Percentiles rank a stretch among this genome's conserved stretches.
Conservation (phyloP, 2,113 vertebrate species). For the Rhynchomys soricoides region DNA sequence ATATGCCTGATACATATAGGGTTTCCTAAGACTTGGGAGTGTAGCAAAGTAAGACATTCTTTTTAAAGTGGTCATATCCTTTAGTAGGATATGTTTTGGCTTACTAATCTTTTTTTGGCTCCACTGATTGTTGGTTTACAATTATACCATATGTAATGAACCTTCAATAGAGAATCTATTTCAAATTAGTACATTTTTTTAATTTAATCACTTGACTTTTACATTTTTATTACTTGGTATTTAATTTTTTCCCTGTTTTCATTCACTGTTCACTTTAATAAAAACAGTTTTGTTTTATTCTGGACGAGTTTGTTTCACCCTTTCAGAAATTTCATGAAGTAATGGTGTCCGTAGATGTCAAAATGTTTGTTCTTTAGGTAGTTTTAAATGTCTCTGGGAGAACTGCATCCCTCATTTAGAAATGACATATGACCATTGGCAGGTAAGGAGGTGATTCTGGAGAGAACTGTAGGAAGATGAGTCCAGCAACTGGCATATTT, state of each 20-base stretch:
- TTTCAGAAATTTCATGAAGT: conserved; percentile 17
- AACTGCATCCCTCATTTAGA: background rate
- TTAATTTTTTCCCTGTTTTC: conserved; percentile 29
- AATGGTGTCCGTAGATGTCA: background rate
- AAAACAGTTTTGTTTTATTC: background rate
- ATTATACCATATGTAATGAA: background rate
- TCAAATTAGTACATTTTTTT: conserved; percentile 21
- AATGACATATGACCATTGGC: background rate
- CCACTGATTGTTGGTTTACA: background rate
- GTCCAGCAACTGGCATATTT: background rate
- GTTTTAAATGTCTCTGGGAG: background rate
- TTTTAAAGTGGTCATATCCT: conserved; percentile 7
- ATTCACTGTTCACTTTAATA: background rate
- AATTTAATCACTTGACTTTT: background rate
- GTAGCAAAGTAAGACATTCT: background rate
- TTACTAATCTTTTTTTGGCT: background rate
- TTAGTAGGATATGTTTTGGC: background rate
- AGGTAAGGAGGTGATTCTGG: background rate
- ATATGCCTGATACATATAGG: background rate
- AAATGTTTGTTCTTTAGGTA: background rate
- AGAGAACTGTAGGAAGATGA: background rate
- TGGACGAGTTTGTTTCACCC: background rate
- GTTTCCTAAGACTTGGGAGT: background rate
- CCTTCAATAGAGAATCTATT: conserved; percentile 12
- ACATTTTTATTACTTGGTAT: background rate